Evolutionary conservation across 2,888 invertebrate genomes (phyloP), one percentile per base, ranked within the genome.

Genomic region (Caenorhabditis auriculariae): DNA sequence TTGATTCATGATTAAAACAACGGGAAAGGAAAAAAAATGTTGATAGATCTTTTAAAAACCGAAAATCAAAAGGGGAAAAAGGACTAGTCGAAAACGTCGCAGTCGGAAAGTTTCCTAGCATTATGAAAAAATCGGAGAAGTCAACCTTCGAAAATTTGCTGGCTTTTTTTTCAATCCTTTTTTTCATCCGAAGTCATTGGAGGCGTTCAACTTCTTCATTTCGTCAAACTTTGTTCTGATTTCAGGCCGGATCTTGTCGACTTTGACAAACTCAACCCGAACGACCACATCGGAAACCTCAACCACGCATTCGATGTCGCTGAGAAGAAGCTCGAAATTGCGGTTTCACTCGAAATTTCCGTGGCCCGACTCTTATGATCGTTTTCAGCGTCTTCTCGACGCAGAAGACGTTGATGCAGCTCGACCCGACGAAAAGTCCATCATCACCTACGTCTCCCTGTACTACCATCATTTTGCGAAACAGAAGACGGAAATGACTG

Each of bases 401-500:
- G 93, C 95, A 60, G 95, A 95, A 87, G 93, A 98, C 84, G 90
- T 98, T 70, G 95, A 96, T 85, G 92, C 90, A 0, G 88, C 87
- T 51, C 56, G 73, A 44, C 73, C 73, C 9, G 73, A 73, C 51
- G 98, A 98, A 85, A 96, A 95, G 84, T 94, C 94, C 29, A 92
- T 98, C 82, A 91, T 98, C 86, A 98, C 96, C 23, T 98, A 98
- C 83, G 94, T 98, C 35, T 95, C 96, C 2, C 93, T 93, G 17
- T 96, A 95, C 85, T 98, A 98, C 84, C 96, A 98, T 85, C 94
- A 95, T 55, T 98, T 98, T 86, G 95, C 96, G 42, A 88, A 94
- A 74, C 94, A 96, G 93, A 96, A 95, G 87, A 93, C 91, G 82
- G 96, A 96, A 82, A 91, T 92, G 86, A 96, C 95, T 83, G 94